Evolutionary conservation across 2,113 vertebrate genomes (phyloP).

Genomic region (Bothrops jararaca): DNA sequence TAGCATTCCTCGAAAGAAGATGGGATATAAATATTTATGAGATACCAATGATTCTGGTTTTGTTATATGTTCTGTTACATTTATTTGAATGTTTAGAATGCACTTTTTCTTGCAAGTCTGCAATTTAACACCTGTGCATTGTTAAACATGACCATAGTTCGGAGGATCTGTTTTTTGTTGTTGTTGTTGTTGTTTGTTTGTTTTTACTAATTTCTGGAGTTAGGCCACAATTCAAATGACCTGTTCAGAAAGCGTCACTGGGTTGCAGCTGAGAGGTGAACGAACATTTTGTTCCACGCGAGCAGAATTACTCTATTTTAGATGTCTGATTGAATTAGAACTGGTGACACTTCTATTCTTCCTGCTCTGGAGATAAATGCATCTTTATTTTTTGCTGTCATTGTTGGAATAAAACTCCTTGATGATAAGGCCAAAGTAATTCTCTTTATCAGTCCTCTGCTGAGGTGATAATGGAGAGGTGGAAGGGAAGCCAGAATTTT

Average conservation of each 20-base stretch:
- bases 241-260: neutral
- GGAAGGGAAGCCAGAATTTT: constrained; percentile 55
- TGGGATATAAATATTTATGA: neutral
- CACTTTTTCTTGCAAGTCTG: neutral
- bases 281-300: neutral
- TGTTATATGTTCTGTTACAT: neutral
- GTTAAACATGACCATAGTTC: neutral
- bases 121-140: neutral
- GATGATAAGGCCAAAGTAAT: constrained; percentile 76
- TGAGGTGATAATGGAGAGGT: constrained; percentile 64
- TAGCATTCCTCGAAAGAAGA: neutral
- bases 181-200: neutral
- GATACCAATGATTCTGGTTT: neutral
- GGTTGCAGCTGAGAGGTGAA: neutral
- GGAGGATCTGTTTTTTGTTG: neutral
- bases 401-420: constrained; percentile 67
- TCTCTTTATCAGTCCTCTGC: constrained; percentile 71
- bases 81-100: neutral
- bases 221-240: neutral
- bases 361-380: constrained; percentile 67
- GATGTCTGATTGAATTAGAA: constrained; percentile 70
- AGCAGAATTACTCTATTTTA: constrained; percentile 37
- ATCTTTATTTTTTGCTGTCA: constrained; percentile 68
- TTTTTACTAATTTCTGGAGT: neutral
- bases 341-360: constrained; percentile 58